Evolutionary conservation across 2,888 invertebrate species (phyloP), one percentile per base, ranked within the genome.

Genomic region (Rhimphoctona megacephalus): DNA sequence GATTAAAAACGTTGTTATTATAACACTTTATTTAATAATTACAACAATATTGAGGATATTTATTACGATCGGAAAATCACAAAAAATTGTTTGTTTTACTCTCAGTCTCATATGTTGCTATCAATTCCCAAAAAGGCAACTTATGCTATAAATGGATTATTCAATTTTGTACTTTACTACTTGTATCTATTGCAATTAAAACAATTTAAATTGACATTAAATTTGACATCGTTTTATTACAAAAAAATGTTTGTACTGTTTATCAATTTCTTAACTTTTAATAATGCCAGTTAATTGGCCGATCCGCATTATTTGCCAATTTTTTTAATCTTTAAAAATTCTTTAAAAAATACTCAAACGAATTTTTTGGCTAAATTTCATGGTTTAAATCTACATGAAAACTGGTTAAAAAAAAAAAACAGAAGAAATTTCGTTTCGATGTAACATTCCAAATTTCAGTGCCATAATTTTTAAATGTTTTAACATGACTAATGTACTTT

Each of bases 1-100:
- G 83, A 73, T 54, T 25, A 46, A 54, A 25, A 19, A 54, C 39
- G 9, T 9, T 9, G 4, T 46, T 76, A 76, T 33, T 57, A 22
- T 39, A 72, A 61, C 30, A n/a, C n/a, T 43, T 61, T 9, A n/a
- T 33, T 25, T 2, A 9, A 39, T 19, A 14, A 19, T 43, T 33
- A 39, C 14, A 30, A 30, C 7, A 1, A 22, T 17, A 30, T 57
- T 25, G 22, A 33, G 54, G n/a, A 3, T 22, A n/a, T 54, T 54
- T 8, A 22, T n/a, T 9, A n/a, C 25, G 30, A 22, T 61, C 30
- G 52, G 5, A 61, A 30, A 1, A 43, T 22, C 66, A 36, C 66
- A 8, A 54, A 22, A 57, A 57, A 3, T 57, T 0, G 9, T 25
- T 57, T 25, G 3, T 14, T 46, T 46, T 7, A 11, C 7, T 43